A percentile compares a stretch with the other conserved stretches of the same genome.
Evolutionary conservation across 2,113 vertebrate species (phyloP).

Genomic region (Tragelaphus imberbis): DNA sequence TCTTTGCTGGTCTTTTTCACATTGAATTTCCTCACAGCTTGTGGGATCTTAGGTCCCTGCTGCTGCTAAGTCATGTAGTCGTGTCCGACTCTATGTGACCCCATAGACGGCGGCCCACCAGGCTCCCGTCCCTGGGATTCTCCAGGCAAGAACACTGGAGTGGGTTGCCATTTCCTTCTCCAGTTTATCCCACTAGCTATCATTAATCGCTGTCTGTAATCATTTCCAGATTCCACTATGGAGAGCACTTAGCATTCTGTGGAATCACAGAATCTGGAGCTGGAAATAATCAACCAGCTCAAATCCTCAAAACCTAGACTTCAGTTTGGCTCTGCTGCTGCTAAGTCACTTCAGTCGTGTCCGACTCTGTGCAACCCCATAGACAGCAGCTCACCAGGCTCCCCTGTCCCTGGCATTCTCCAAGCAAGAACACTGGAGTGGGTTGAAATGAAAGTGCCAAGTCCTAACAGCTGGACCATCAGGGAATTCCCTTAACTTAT

Average conservation of each 20-base stretch:
- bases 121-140: too few species aligned
- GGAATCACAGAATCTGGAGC: too few species aligned
- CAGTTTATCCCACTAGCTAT: not conserved
- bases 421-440: too few species aligned
- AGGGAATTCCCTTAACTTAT: not conserved
- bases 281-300: not conserved
- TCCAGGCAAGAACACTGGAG: too few species aligned
- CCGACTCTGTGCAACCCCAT: too few species aligned
- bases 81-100: too few species aligned
- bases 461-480: not conserved
- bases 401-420: too few species aligned
- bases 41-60: not conserved
- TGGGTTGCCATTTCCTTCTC: too few species aligned
- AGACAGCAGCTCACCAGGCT: too few species aligned
- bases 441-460: not conserved
- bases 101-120: too few species aligned
- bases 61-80: too few species aligned
- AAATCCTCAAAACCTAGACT: not conserved
- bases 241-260: not conserved
- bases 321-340: not conserved
- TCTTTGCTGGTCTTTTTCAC: not conserved
- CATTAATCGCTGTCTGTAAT: not conserved
- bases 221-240: not conserved
- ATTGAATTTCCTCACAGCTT: not conserved
- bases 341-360: too few species aligned